Percentiles rank a stretch among this genome's conserved stretches.
phyloP scores from a whole-genome alignment of 2,888 invertebrate genomes.

The Dryadula phaetusa region DNA sequence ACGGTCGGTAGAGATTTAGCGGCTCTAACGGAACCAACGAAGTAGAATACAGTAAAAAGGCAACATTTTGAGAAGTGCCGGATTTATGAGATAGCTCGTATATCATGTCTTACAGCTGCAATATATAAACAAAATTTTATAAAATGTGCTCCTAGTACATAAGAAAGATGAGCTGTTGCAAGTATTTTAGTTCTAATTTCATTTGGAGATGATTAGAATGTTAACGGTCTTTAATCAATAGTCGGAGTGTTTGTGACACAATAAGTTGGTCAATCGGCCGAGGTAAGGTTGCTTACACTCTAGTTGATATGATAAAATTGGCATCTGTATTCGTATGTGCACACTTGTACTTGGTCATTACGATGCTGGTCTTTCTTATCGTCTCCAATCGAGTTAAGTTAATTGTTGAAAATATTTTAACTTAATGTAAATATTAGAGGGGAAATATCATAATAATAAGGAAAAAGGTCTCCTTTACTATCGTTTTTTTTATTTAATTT shows the following conservation, averaged over 20 bases:
- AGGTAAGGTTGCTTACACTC: slow-evolving; percentile 56
- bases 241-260: slow-evolving; percentile 61
- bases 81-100: slow-evolving; percentile 49
- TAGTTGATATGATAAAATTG: slow-evolving; percentile 47
- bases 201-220: slow-evolving; percentile 61
- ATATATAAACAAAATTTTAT: slow-evolving; percentile 6
- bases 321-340: slow-evolving; percentile 61
- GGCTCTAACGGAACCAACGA: slow-evolving; percentile 47
- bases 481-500: too few species aligned
- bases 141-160: background rate
- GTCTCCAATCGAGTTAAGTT: too few species aligned
- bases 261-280: slow-evolving; percentile 73
- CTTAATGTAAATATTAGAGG: too few species aligned
- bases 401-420: too few species aligned
- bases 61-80: slow-evolving; percentile 45
- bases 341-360: slow-evolving; percentile 30
- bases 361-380: background rate
- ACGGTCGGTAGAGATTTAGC: slow-evolving; percentile 48
- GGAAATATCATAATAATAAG: too few species aligned
- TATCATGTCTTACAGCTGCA: slow-evolving; percentile 39
- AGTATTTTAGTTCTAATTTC: slow-evolving; percentile 59
- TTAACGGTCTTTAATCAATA: slow-evolving; percentile 70
- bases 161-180: slow-evolving; percentile 49
- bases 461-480: too few species aligned
- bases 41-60: slow-evolving; percentile 50